Conservation (phyloP, 1,140 invertebrate species). For the Stegodyphus mimosarum region DNA sequence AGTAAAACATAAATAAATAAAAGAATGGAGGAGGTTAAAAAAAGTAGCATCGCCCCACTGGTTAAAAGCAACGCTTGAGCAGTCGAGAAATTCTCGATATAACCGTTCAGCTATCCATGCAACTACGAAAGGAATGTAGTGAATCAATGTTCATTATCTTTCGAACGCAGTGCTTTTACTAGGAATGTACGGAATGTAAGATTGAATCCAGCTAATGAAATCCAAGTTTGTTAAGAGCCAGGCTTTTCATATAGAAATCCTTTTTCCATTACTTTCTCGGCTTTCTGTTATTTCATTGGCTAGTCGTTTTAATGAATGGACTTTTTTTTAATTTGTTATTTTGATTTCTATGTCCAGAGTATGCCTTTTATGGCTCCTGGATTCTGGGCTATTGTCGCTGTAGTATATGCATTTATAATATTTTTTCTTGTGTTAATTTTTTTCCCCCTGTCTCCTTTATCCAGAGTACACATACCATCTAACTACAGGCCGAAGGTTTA, state of each 20-base stretch:
- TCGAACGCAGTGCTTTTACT: conserved; percentile 53
- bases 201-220: conserved; percentile 57
- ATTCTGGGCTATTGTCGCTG: not conserved
- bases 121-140: conserved; percentile 46
- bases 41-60: not conserved
- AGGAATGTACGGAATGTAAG: conserved; percentile 54
- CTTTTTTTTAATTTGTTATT: too few species aligned
- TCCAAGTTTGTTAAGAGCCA: conserved; percentile 41
- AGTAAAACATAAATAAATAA: not conserved
- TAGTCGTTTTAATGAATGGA: too few species aligned
- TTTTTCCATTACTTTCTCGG: conserved; percentile 6
- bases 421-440: not conserved
- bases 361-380: too few species aligned
- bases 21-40: not conserved
- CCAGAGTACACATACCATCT: too few species aligned
- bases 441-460: not conserved
- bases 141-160: conserved; percentile 59
- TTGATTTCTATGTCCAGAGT: too few species aligned
- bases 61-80: conserved; percentile 29
- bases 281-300: conserved; percentile 12
- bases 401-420: conserved; percentile 2
- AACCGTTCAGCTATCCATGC: conserved; percentile 6
- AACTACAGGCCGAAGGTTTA: too few species aligned
- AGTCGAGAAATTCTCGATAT: conserved; percentile 8
- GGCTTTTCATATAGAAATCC: conserved; percentile 18